Conservation (phyloP, 2,113 vertebrate species). For the Maccullochella peelii region DNA sequence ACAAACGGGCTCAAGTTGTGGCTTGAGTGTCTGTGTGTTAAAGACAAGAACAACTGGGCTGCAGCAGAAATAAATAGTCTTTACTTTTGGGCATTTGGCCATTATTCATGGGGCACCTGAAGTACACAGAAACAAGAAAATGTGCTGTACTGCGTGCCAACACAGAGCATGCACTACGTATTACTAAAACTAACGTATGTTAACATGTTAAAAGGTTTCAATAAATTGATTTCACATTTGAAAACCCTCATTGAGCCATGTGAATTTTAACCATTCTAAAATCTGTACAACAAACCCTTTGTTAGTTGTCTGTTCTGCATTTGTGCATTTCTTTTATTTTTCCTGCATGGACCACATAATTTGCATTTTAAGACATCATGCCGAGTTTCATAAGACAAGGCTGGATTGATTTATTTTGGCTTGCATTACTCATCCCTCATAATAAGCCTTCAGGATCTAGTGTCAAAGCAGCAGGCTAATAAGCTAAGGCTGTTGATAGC, state of each 20-base stretch:
- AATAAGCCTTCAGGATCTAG: conserved; percentile 55
- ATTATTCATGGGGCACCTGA: conserved; percentile 35
- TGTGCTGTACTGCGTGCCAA: background rate
- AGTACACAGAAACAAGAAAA: conserved; percentile 23
- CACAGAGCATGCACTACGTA: background rate
- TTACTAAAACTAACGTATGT: background rate
- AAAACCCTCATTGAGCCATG: background rate
- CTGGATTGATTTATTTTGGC: conserved; percentile 61
- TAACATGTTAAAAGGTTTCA: background rate
- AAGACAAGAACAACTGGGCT: conserved; percentile 81
- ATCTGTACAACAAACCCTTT: background rate
- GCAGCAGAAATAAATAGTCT: conserved; percentile 61
- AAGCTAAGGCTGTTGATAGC: conserved; percentile 74
- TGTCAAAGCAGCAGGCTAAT: conserved; percentile 75
- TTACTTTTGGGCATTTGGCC: conserved; percentile 49
- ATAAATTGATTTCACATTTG: background rate
- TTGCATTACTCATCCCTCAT: conserved; percentile 60
- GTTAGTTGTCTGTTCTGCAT: background rate
- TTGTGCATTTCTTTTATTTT: background rate
- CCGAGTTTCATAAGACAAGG: conserved; percentile 39
- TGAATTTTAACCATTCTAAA: background rate
- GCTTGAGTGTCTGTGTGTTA: conserved; percentile 76
- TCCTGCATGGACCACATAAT: conserved; percentile 19
- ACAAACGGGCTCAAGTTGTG: conserved; percentile 82
- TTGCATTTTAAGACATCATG: conserved; percentile 34